Evolutionary conservation across 2,113 vertebrate genomes (phyloP).

Genomic region (Clarias gariepinus): DNA sequence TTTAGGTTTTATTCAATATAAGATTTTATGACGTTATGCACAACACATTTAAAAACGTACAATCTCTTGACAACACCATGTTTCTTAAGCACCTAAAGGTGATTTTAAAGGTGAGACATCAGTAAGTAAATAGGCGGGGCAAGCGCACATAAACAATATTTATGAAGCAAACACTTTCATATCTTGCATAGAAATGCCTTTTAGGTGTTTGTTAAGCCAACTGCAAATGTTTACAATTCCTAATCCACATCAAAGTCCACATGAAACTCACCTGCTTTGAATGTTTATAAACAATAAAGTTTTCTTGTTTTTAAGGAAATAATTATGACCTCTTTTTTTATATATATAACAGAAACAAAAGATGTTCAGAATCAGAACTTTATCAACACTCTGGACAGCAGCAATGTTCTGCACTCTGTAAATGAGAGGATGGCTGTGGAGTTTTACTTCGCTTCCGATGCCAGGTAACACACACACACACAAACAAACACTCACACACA

Average conservation of each 20-base stretch:
- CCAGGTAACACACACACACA: constrained; percentile 75
- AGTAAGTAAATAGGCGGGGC: background rate
- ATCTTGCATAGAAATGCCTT: no score
- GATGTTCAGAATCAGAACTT: constrained; percentile 67
- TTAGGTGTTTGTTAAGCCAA: no score
- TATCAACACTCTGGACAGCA: constrained; percentile 76
- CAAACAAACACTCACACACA: background rate
- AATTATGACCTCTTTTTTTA: background rate
- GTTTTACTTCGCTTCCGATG: constrained; percentile 95
- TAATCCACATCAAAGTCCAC: background rate
- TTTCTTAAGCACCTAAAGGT: background rate
- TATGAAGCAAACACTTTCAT: no score
- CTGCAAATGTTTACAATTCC: background rate
- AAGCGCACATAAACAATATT: background rate
- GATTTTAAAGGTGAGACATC: background rate
- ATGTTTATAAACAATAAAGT: background rate
- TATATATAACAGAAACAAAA: constrained; percentile 62
- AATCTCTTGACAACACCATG: no score
- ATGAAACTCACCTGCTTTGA: no score
- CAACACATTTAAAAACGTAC: no score
- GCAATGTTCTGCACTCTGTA: constrained; percentile 78
- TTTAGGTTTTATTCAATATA: no score
- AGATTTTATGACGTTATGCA: background rate
- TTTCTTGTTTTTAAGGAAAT: background rate
- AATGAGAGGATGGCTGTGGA: constrained; percentile 84